These are phyloP conservation scores for Drosophila koepferae DNA, from an alignment of 2,888 invertebrate genomes.

Conservation along the genomic window DNA sequence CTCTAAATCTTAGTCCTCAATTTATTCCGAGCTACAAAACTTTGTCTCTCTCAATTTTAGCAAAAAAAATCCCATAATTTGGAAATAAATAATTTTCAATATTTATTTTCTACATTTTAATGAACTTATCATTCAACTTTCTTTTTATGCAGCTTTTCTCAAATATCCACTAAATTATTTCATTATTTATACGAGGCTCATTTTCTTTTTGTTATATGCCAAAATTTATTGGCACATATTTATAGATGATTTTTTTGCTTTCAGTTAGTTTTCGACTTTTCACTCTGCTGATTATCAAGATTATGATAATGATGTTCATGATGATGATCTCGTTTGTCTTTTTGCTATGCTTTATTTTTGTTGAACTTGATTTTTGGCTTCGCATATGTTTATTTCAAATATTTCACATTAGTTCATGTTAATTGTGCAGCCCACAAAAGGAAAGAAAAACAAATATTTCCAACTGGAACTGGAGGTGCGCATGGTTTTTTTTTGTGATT, in stretches of 20 bases:
- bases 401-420: slow-evolving; percentile 66
- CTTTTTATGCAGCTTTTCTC: neutral
- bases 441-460: slow-evolving; percentile 7
- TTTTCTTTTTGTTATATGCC: slow-evolving; percentile 28
- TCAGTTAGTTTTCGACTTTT: slow-evolving; percentile 41
- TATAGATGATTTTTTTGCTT: slow-evolving; percentile 58
- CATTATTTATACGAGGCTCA: slow-evolving; percentile 36
- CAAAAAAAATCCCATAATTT: neutral
- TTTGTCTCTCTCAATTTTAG: neutral
- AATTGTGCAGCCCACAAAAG: slow-evolving; percentile 37
- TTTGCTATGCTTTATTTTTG: slow-evolving; percentile 13
- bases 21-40: neutral
- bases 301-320: slow-evolving; percentile 5
- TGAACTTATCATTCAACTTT: neutral
- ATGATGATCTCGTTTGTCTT: slow-evolving; percentile 22
- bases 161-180: slow-evolving; percentile 25
- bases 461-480: slow-evolving; percentile 52
- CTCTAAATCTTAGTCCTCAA: no score
- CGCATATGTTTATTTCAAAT: slow-evolving; percentile 66
- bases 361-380: slow-evolving; percentile 61
- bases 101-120: neutral
- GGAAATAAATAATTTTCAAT: neutral
- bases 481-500: slow-evolving; percentile 3
- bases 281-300: slow-evolving; percentile 20
- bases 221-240: slow-evolving; percentile 64